Conservation (phyloP, 2,113 vertebrate species). For the Martes martes region DNA sequence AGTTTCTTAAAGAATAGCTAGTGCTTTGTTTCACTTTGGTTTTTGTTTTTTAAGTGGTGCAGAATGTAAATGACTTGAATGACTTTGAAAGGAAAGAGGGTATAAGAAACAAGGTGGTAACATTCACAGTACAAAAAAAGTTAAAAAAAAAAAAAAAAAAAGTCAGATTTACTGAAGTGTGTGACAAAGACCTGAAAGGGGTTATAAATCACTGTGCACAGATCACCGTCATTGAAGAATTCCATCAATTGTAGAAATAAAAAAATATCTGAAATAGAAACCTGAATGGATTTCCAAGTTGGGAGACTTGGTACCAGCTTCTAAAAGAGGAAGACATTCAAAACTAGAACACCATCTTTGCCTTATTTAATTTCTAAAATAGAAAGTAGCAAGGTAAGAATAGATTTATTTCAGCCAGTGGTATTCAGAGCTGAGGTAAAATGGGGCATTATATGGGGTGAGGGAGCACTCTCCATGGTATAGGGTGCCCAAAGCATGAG, state of each 20-base stretch:
- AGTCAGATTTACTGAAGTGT: neutral
- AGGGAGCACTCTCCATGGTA: neutral
- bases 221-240: slow-evolving; percentile 44
- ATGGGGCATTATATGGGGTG: neutral
- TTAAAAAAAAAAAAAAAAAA: neutral
- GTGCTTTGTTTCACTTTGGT: neutral
- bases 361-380: neutral
- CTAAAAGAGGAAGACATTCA: slow-evolving; percentile 32
- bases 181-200: slow-evolving; percentile 19
- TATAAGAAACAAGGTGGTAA: neutral
- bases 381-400: neutral
- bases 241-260: slow-evolving; percentile 48
- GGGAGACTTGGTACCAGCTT: neutral
- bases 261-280: slow-evolving; percentile 63
- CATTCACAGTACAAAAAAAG: neutral
- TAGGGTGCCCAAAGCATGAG: neutral
- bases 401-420: neutral
- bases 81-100: neutral
- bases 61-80: slow-evolving; percentile 41
- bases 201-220: slow-evolving; percentile 53
- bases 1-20: neutral
- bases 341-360: neutral
- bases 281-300: slow-evolving; percentile 8
- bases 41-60: neutral
- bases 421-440: neutral